These are phyloP conservation scores for Philereme vetulata DNA, from an alignment of 2,888 invertebrate species.

Conservation along the genomic window DNA sequence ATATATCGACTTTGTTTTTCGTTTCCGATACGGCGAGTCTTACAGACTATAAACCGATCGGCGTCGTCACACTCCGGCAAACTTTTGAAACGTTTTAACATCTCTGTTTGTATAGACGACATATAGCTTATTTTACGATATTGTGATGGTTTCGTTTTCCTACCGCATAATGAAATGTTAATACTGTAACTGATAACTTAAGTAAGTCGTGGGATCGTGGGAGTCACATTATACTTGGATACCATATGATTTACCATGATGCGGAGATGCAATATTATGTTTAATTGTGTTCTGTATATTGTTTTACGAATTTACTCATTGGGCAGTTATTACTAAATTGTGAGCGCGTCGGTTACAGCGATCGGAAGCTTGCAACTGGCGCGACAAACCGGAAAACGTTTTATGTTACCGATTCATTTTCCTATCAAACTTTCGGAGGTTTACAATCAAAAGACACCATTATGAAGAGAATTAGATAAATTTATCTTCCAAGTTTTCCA, in stretches of 20 bases:
- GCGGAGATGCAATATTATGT: slow-evolving; percentile 70
- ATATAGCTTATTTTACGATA: slow-evolving; percentile 80
- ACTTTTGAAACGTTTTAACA: slow-evolving; percentile 69
- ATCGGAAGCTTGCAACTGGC: slow-evolving; percentile 4
- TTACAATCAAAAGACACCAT: slow-evolving; percentile 72
- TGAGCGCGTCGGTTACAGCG: slow-evolving; percentile 50
- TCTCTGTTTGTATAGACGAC: slow-evolving; percentile 79
- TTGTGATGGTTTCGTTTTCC: slow-evolving; percentile 82
- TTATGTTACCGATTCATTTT: slow-evolving; percentile 73
- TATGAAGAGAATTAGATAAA: slow-evolving; percentile 68
- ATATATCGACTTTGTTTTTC: slow-evolving; percentile 62
- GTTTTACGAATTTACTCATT: slow-evolving; percentile 70
- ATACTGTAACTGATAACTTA: slow-evolving; percentile 74
- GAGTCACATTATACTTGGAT: slow-evolving; percentile 72
- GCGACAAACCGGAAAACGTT: slow-evolving; percentile 49
- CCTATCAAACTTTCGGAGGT: slow-evolving; percentile 84
- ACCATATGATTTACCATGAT: slow-evolving; percentile 71
- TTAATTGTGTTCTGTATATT: slow-evolving; percentile 57
- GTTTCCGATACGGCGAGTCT: slow-evolving; percentile 57
- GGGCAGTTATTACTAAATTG: slow-evolving; percentile 72
- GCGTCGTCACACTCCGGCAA: slow-evolving; percentile 58
- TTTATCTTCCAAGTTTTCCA: slow-evolving; percentile 62
- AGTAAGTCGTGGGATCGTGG: slow-evolving; percentile 68
- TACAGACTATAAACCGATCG: slow-evolving; percentile 68
- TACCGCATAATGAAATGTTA: slow-evolving; percentile 79